Evolutionary conservation across 2,888 invertebrate genomes (phyloP).

Genomic region (Ophioninae sp.): DNA sequence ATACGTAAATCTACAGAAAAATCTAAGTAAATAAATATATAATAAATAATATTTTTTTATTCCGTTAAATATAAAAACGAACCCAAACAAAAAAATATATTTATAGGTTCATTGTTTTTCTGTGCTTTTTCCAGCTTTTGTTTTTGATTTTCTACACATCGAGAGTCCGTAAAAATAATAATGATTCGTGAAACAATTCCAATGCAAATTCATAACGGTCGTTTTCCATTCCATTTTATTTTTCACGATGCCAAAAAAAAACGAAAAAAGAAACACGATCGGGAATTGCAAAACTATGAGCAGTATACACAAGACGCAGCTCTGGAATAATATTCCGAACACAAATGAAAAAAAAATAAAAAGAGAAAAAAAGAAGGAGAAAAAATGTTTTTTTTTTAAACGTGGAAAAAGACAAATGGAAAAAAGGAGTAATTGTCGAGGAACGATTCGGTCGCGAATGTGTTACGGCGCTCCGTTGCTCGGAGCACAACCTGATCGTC

Average conservation of each 20-base stretch:
- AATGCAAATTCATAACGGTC: constrained; percentile 44
- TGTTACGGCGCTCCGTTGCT: constrained; percentile 60
- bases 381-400: too few relatives aligned
- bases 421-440: constrained; percentile 41
- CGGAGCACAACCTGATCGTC: constrained; percentile 56
- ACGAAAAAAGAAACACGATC: too few relatives aligned
- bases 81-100: too few relatives aligned
- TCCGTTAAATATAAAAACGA: too few relatives aligned
- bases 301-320: neutral
- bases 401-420: constrained; percentile 12
- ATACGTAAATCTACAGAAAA: too few relatives aligned
- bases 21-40: too few relatives aligned
- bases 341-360: neutral
- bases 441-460: constrained; percentile 44
- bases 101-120: too few relatives aligned
- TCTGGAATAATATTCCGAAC: neutral
- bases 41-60: too few relatives aligned
- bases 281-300: neutral
- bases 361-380: too few relatives aligned
- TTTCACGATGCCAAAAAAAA: neutral
- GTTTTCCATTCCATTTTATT: neutral
- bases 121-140: too few relatives aligned
- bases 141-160: too few relatives aligned
- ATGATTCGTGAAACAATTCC: constrained; percentile 30
- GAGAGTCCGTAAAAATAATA: too few relatives aligned